Conservation (phyloP, 2,113 vertebrate species). For the Cryptotis parvus region DNA sequence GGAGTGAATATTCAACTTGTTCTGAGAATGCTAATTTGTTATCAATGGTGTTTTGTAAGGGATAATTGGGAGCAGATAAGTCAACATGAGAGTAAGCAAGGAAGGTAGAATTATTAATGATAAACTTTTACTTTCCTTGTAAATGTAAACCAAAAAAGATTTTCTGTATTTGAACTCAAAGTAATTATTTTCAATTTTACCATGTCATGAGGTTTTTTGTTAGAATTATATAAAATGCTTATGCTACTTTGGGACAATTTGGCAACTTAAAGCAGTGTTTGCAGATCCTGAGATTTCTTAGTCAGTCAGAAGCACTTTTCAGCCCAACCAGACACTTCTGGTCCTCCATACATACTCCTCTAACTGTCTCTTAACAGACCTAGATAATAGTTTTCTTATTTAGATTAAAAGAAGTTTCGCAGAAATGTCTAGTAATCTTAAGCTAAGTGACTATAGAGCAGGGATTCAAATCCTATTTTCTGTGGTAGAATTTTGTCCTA, state of each 20-base stretch:
- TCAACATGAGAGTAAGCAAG: too few species aligned
- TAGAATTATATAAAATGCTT: not conserved
- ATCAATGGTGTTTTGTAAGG: too few species aligned
- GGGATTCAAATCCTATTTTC: not conserved
- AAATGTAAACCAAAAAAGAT: not conserved
- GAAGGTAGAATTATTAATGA: not conserved
- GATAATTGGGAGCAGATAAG: too few species aligned
- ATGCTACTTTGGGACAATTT: not conserved
- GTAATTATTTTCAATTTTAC: not conserved
- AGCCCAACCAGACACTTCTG: not conserved
- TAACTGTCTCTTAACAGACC: not conserved
- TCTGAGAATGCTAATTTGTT: too few species aligned
- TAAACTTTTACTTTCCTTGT: not conserved
- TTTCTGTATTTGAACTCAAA: constrained; percentile 43
- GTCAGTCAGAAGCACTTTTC: not conserved
- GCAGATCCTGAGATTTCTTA: not conserved
- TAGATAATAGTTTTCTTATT: not conserved
- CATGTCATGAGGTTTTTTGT: not conserved
- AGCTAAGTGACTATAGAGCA: constrained; percentile 25
- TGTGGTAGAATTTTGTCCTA: not conserved
- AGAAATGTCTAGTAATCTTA: constrained; percentile 30
- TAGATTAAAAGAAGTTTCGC: not conserved
- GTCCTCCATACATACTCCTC: not conserved
- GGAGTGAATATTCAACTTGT: too few species aligned
- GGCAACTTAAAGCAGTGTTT: not conserved